phyloP scores from a whole-genome alignment of 2,113 vertebrate species.

The Cavia porcellus region DNA sequence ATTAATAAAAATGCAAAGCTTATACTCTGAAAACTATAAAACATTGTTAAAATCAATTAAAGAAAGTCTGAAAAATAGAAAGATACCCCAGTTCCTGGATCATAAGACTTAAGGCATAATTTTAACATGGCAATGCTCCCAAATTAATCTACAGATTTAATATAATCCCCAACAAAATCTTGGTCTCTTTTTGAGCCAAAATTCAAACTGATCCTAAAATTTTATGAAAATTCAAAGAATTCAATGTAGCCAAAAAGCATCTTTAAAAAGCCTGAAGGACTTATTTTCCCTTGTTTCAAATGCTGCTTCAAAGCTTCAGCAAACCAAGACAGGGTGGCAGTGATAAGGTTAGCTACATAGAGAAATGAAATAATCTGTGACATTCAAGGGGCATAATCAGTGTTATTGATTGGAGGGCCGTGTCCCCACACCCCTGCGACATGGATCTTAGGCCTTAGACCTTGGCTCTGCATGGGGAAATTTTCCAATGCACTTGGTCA shows the following conservation, averaged over 20 bases:
- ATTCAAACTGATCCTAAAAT: slow-evolving; percentile 14
- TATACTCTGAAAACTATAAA: background rate
- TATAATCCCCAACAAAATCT: slow-evolving; percentile 20
- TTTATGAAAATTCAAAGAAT: background rate
- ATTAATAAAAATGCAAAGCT: slow-evolving; percentile 6
- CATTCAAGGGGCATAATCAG: background rate
- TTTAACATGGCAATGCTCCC: background rate
- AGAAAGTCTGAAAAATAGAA: background rate
- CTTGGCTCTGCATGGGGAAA: background rate
- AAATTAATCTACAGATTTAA: background rate
- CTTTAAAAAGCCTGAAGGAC: background rate
- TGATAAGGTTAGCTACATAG: background rate
- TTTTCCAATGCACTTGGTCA: background rate
- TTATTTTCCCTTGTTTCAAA: background rate
- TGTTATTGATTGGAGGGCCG: background rate
- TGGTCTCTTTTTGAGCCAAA: background rate
- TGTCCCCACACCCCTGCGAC: background rate
- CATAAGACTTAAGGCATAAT: background rate
- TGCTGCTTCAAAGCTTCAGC: background rate
- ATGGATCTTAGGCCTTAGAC: background rate
- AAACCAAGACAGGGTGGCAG: background rate
- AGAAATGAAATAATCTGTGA: background rate
- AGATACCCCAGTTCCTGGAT: slow-evolving; percentile 4
- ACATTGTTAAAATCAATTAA: background rate
- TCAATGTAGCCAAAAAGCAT: slow-evolving; percentile 14